phyloP scores from a whole-genome alignment of 2,113 vertebrate species.

The Ammodytes dubius region DNA sequence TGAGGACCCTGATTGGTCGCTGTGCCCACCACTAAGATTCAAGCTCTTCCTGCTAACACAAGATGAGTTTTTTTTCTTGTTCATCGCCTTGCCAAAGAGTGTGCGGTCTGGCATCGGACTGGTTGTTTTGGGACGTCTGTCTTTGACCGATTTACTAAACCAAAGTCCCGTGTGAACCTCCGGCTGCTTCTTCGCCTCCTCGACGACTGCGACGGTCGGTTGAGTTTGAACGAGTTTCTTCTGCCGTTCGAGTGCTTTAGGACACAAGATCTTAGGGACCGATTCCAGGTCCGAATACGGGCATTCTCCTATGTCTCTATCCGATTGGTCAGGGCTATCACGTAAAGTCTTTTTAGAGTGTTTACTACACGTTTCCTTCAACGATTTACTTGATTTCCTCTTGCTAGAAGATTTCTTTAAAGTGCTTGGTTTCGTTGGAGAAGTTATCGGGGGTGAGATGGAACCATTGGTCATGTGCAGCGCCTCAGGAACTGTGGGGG shows the following conservation, averaged over 20 bases:
- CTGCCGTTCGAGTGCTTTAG: constrained; percentile 80
- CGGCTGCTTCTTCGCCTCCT: constrained; percentile 78
- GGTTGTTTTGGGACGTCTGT: constrained; percentile 79
- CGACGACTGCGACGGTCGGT: constrained; percentile 48
- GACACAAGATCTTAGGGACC: constrained; percentile 84
- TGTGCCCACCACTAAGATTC: not conserved
- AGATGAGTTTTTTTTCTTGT: constrained; percentile 79
- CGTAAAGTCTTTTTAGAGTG: constrained; percentile 52
- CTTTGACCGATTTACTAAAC: constrained; percentile 84
- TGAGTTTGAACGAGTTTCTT: constrained; percentile 48
- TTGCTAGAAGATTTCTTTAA: constrained; percentile 72
- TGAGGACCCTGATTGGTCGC: constrained; percentile 31
- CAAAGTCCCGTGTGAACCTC: constrained; percentile 82
- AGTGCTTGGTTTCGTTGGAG: constrained; percentile 71
- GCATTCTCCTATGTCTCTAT: constrained; percentile 70
- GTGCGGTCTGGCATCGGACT: constrained; percentile 73
- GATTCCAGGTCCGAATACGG: constrained; percentile 85
- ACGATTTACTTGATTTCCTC: constrained; percentile 73
- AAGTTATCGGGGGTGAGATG: constrained; percentile 35
- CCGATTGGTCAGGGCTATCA: constrained; percentile 39
- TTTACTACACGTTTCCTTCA: constrained; percentile 53
- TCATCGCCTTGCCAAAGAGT: constrained; percentile 73
- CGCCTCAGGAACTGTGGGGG: constrained; percentile 42
- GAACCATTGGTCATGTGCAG: constrained; percentile 69
- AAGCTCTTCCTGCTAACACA: constrained; percentile 58